phyloP scores from a whole-genome alignment of 2,888 invertebrate species.

The Melangyna quadrimaculata region DNA sequence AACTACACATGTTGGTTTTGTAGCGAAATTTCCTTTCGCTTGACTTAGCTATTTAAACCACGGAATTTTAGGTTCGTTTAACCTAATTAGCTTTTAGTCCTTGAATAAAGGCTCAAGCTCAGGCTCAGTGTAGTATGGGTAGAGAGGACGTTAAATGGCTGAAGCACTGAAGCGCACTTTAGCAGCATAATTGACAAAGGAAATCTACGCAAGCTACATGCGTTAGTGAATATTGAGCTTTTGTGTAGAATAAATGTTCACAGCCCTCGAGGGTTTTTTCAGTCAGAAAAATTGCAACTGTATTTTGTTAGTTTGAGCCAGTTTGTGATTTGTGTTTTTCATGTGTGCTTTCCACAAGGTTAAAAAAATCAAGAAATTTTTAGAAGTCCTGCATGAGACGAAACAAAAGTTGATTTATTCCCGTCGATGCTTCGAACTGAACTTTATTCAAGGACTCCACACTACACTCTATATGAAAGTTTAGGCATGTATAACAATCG shows the following conservation, averaged over 20 bases:
- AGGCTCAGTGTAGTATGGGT: constrained; percentile 16
- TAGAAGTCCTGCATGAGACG: not conserved
- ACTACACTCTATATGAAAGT: too few species aligned
- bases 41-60: constrained; percentile 32
- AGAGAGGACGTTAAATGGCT: constrained; percentile 10
- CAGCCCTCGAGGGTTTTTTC: not conserved
- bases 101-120: constrained; percentile 58
- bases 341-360: not conserved
- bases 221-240: constrained; percentile 55
- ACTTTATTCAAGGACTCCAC: not conserved
- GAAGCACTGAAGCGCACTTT: constrained; percentile 43
- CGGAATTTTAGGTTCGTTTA: constrained; percentile 61
- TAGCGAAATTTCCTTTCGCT: constrained; percentile 9
- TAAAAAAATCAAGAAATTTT: not conserved
- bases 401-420: not conserved
- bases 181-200: constrained; percentile 67
- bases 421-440: constrained; percentile 4
- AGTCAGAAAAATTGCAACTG: not conserved
- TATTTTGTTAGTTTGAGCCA: not conserved
- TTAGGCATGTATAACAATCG: not conserved
- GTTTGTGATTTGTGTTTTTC: not conserved
- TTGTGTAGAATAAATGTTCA: constrained; percentile 49
- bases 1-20: constrained; percentile 54
- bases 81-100: constrained; percentile 69
- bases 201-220: constrained; percentile 33